Evolutionary conservation across 1,140 invertebrate genomes (phyloP).

Genomic region (Ostrea denselamellosa): DNA sequence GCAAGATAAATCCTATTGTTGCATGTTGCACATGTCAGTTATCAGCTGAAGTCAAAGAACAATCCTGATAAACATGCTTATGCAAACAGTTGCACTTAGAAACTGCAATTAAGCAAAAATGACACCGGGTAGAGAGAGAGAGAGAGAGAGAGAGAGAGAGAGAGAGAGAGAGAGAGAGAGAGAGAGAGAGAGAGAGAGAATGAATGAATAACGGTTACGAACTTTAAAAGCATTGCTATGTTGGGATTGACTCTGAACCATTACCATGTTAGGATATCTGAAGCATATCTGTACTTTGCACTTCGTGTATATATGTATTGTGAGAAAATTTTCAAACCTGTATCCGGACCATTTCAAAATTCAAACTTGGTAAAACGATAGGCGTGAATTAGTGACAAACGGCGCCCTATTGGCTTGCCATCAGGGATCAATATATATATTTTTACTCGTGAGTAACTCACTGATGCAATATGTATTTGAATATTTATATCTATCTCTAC

Average conservation of each 20-base stretch:
- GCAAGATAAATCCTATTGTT: conserved; percentile 16
- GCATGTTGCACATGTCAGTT: conserved; percentile 18
- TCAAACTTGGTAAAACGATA: too few relatives aligned
- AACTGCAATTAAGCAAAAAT: not conserved
- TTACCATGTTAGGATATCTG: too few relatives aligned
- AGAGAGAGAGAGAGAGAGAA: not conserved
- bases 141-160: not conserved
- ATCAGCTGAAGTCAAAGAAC: not conserved
- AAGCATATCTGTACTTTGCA: too few relatives aligned
- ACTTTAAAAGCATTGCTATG: too few relatives aligned
- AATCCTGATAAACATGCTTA: conserved; percentile 15
- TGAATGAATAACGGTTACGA: too few relatives aligned
- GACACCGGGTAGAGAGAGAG: not conserved
- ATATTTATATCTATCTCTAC: too few relatives aligned
- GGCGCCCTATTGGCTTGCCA: too few relatives aligned
- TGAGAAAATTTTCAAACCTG: not conserved
- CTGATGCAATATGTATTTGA: too few relatives aligned
- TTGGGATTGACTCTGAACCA: too few relatives aligned
- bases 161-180: conserved; percentile 12
- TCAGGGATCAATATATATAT: too few relatives aligned
- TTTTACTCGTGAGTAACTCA: too few relatives aligned
- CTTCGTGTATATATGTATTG: not conserved
- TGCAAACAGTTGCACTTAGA: conserved; percentile 19
- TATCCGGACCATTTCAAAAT: not conserved
- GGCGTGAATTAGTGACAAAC: too few relatives aligned